Evolutionary conservation across 1,140 invertebrate species (phyloP).

Genomic region (Drosophila murphyi): DNA sequence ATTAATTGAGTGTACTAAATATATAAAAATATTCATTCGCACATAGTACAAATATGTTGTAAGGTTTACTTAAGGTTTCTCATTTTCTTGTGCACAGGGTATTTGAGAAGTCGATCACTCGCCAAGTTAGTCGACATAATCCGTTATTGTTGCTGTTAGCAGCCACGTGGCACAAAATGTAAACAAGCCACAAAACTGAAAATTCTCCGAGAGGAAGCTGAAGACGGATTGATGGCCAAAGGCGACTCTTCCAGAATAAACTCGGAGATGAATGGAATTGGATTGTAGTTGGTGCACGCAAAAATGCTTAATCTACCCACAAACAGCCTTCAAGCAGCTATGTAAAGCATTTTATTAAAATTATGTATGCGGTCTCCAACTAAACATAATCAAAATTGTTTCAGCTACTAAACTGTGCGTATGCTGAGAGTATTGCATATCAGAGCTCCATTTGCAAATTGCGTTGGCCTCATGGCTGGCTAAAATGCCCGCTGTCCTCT

Average conservation of each 20-base stretch:
- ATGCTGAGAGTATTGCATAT: no score
- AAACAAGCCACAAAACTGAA: constrained; percentile 69
- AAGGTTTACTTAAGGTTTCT: no score
- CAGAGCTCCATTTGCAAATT: no score
- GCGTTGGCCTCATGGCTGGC: no score
- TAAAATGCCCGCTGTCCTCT: no score
- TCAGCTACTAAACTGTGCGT: no score
- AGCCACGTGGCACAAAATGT: constrained; percentile 76
- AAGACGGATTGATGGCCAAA: background rate
- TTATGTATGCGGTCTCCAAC: no score
- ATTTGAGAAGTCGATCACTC: constrained; percentile 15
- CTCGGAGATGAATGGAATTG: background rate
- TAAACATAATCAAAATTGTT: no score
- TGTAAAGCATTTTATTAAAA: no score
- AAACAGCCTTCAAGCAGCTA: no score
- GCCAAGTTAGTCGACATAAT: constrained; percentile 10
- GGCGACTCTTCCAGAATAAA: background rate
- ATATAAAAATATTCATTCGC: background rate
- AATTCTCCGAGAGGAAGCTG: constrained; percentile 24
- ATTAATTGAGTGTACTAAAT: background rate
- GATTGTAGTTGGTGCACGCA: background rate
- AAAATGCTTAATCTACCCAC: background rate
- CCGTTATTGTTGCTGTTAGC: constrained; percentile 47
- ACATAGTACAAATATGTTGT: no score
- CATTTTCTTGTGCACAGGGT: constrained; percentile 13